Base-by-base conservation (phyloP, 1,140 invertebrate species). In the Oryctes rhinoceros region DNA sequence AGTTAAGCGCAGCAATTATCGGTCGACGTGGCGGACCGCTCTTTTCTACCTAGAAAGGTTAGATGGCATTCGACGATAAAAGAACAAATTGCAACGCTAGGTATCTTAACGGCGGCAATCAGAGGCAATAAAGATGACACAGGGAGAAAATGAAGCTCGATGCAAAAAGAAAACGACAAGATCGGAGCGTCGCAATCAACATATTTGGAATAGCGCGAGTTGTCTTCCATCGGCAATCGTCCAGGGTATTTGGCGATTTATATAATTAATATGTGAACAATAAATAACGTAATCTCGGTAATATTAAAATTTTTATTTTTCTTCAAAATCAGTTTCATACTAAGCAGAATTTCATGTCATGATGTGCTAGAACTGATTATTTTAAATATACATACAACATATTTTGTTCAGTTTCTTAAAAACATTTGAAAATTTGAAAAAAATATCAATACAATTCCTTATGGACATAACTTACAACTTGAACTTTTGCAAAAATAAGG, bases 101-200 rank as follows among this genome's bases (percentile, higher is more conserved):
- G 35, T 24, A 35, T 30, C 65, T 71, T 71, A 71, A 71, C 65
- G 65, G 65, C 65, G 65, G 65, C 65, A 71, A 71, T 71, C 65
- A 71, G 35, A 71, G 65, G 65, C 65, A 71, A 71, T 71, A 71
- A 71, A 71, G 65, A 71, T 71, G 65, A 71, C 65, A 71, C 65
- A 59, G 53, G 53, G 15, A 59, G 65, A 71, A 71, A 37, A 30
- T 71, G 65, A 71, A 71, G 35, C 24, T 15, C 65, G 65, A 30
- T 24, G 24, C 65, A 71, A 71, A 30, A 71, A 71, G 53, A 71
- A 35, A 35, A 71, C 65, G 65, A 24, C 20, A 15, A 62, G 7
- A 71, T 35, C 20, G 20, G 18, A 71, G 65, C 24, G 65, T 37
- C 65, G 65, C 65, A 71, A 71, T 71, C 65, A 71, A 71, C 65